A percentile compares a stretch with the other conserved stretches of the same genome.
Conservation (phyloP, 2,797 vertebrate genomes). For the Geotrypetes seraphini region DNA sequence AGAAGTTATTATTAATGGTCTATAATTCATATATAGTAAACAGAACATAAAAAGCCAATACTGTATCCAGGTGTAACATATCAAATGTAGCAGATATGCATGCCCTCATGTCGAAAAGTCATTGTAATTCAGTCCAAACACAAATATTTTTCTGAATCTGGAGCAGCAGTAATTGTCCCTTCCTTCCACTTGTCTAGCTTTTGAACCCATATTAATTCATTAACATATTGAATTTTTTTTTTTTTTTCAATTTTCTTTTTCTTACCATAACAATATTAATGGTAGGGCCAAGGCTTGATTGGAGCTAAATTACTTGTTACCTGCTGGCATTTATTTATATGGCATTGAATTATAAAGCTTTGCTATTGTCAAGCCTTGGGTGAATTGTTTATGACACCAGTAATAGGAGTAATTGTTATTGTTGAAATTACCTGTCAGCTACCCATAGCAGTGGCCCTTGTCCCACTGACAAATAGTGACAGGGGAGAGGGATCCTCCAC, state of each 20-base stretch:
- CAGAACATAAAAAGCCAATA: no score
- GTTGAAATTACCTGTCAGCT: constrained; percentile 99
- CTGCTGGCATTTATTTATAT: constrained; percentile 90
- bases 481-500: constrained; percentile 68
- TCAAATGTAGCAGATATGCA: no score
- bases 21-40: no score
- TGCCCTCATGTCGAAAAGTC: no score
- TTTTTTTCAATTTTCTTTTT: constrained; percentile 65
- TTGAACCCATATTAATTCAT: constrained; percentile 55
- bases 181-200: constrained; percentile 23
- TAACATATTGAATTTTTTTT: constrained; percentile 66
- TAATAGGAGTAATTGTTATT: constrained; percentile 99
- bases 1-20: no score
- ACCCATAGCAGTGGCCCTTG: constrained; percentile 79
- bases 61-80: no score
- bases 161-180: constrained; percentile 25
- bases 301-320: constrained; percentile 85
- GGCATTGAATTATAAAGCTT: constrained; percentile 90
- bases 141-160: constrained; percentile 1
- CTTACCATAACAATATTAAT: constrained; percentile 64
- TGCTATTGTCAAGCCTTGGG: constrained; percentile 84
- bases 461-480: constrained; percentile 97
- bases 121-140: no score
- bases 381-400: constrained; percentile 98
- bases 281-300: constrained; percentile 58